A percentile compares a stretch with the other conserved stretches of the same genome.
Conservation (phyloP, 2,797 vertebrate species). For the Enteromius trimaculatus region DNA sequence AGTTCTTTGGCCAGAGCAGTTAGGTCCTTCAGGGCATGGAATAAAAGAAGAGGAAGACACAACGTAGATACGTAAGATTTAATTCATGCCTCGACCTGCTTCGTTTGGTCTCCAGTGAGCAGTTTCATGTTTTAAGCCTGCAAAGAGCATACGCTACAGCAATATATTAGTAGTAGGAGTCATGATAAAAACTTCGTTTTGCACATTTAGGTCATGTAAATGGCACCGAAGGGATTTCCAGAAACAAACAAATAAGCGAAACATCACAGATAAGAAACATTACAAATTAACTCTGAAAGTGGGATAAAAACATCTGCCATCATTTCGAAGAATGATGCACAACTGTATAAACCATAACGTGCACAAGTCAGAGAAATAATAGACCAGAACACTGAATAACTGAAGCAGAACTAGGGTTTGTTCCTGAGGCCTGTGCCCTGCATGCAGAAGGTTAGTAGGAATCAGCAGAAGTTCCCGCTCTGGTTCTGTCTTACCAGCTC, state of each 20-base stretch:
- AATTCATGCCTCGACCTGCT: not conserved
- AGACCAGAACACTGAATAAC: conserved; percentile 6
- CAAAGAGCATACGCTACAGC: not conserved
- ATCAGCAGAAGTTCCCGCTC: not conserved
- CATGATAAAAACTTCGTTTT: not conserved
- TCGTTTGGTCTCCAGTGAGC: not conserved
- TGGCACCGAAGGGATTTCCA: conserved; percentile 1
- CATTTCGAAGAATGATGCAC: conserved; percentile 47
- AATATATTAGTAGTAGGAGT: conserved; percentile 15
- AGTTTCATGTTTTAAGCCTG: conserved; percentile 11
- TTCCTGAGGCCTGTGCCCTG: conserved; percentile 21
- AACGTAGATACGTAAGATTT: not conserved
- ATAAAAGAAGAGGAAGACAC: conserved; percentile 49
- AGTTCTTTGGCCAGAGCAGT: conserved; percentile 97
- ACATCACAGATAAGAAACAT: conserved; percentile 10
- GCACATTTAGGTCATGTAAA: conserved; percentile 28
- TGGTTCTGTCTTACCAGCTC: conserved; percentile 71
- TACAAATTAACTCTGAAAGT: conserved; percentile 16
- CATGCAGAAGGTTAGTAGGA: conserved; percentile 31
- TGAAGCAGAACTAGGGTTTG: conserved; percentile 4
- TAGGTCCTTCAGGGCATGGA: conserved; percentile 82
- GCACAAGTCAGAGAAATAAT: conserved; percentile 42
- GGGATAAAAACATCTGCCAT: conserved; percentile 16
- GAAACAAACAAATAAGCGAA: conserved; percentile 11
- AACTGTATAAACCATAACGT: conserved; percentile 35